These are phyloP conservation scores for Glossophaga mutica DNA, from an alignment of 2,797 vertebrate species.

Conservation along the genomic window DNA sequence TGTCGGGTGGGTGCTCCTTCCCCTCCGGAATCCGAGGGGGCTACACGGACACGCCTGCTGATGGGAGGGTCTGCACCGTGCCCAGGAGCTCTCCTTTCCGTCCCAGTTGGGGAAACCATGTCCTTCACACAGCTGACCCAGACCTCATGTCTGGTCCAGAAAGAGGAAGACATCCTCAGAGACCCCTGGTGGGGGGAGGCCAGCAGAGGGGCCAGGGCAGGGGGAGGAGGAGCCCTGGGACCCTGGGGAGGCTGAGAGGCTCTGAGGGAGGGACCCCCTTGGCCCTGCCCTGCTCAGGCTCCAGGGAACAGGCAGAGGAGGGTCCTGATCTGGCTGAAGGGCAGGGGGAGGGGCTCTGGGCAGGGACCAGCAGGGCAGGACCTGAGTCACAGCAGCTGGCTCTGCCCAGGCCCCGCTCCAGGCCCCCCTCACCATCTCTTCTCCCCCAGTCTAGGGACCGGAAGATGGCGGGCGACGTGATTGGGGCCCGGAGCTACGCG, in stretches of 20 bases:
- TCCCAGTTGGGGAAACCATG: neutral
- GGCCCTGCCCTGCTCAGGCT: neutral
- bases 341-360: neutral
- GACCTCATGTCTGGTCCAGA: neutral
- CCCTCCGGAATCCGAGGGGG: accelerated
- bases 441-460: neutral
- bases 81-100: neutral
- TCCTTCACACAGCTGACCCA: neutral
- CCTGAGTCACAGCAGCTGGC: neutral
- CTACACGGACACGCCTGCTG: neutral
- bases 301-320: neutral
- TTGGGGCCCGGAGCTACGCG: neutral
- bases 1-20: neutral
- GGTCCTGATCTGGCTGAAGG: neutral
- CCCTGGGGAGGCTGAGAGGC: neutral
- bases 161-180: neutral
- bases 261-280: neutral
- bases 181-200: neutral
- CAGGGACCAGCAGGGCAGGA: neutral
- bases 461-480: neutral
- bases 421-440: neutral
- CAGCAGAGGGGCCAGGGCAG: neutral
- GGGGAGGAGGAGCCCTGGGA: neutral
- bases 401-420: neutral
- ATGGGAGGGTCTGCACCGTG: neutral